Conservation (phyloP, 2,888 invertebrate species). For the Trissolcus brochymenae region DNA sequence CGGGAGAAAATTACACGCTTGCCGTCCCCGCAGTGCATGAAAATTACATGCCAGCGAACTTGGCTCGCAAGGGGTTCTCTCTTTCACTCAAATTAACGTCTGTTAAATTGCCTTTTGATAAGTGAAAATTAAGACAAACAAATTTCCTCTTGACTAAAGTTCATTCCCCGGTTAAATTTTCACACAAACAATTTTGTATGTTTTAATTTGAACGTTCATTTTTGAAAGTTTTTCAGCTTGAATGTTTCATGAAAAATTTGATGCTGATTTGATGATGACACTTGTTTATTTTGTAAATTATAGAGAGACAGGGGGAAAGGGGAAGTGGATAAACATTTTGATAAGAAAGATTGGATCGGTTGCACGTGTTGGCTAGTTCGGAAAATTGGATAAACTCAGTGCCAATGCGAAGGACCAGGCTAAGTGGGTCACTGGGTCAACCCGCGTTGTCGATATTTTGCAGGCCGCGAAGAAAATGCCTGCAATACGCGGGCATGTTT, state of each 20-base stretch:
- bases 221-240: no score
- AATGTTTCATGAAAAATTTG: no score
- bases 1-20: constrained; percentile 36
- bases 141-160: no score
- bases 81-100: background rate
- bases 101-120: background rate
- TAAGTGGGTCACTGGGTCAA: constrained; percentile 69
- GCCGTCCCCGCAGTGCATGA: constrained; percentile 27
- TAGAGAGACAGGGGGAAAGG: no score
- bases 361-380: constrained; percentile 41
- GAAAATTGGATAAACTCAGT: constrained; percentile 62
- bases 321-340: constrained; percentile 23
- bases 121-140: background rate
- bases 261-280: no score
- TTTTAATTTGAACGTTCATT: no score
- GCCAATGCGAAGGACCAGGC: constrained; percentile 55
- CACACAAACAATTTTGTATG: no score
- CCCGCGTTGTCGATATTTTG: constrained; percentile 63
- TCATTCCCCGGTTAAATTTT: no score
- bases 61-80: background rate
- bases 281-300: no score
- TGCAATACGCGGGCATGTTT: constrained; percentile 48
- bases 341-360: constrained; percentile 22
- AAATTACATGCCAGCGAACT: constrained; percentile 34
- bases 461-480: constrained; percentile 61